Percentiles rank a stretch among this genome's conserved stretches.
Conservation (phyloP, 2,797 vertebrate genomes). For the Garrulus glandarius region DNA sequence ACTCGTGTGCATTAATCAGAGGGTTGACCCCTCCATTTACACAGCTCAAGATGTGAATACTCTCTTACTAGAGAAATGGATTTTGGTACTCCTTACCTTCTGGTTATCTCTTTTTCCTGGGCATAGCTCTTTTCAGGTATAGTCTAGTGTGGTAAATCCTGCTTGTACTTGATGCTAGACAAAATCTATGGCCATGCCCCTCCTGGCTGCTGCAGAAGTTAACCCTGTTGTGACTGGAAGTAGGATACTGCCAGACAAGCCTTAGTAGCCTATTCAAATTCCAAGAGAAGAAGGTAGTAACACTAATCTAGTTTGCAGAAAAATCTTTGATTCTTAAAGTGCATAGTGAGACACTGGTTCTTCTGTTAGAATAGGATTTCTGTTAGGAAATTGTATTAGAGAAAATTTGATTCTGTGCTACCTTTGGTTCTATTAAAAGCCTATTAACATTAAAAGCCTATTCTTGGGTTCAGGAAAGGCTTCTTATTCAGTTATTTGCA, state of each 20-base stretch:
- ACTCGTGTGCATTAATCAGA: not conserved
- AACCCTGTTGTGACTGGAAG: not conserved
- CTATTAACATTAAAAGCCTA: not conserved
- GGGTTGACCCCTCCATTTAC: not conserved
- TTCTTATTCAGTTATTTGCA: not conserved
- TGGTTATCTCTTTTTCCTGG: not conserved
- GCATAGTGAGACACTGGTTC: not conserved
- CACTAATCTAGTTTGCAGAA: not conserved
- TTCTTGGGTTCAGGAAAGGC: not conserved
- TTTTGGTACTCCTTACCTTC: not conserved
- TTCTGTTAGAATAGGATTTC: not conserved
- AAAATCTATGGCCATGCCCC: not conserved
- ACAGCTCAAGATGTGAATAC: not conserved
- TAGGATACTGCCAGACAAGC: not conserved
- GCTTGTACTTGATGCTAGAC: not conserved
- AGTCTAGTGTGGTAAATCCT: not conserved
- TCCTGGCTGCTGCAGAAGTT: not conserved
- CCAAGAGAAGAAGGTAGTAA: not conserved
- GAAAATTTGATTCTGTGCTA: not conserved
- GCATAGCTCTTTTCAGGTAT: not conserved
- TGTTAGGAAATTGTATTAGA: not conserved
- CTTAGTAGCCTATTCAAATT: not conserved
- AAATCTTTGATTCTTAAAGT: not conserved
- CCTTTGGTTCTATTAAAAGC: not conserved
- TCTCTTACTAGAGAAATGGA: not conserved